Conservation (phyloP, 2,797 vertebrate genomes). For the Rhinoraja longicauda region DNA sequence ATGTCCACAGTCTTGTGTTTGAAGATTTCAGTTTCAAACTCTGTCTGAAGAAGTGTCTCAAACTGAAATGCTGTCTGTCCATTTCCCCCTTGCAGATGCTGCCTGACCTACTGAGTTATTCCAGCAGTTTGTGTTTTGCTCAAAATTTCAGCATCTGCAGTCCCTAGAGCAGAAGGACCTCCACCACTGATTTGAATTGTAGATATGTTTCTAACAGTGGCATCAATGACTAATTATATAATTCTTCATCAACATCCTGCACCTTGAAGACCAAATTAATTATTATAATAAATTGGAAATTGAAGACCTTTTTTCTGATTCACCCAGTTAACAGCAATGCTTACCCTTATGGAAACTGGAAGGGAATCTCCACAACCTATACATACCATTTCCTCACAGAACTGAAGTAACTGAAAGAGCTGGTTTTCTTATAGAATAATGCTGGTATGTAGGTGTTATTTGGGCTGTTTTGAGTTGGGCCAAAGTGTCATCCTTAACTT, state of each 20-base stretch:
- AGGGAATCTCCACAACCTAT: background rate
- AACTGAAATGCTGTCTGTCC: too few relatives aligned
- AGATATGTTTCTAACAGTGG: background rate
- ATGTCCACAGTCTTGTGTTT: too few relatives aligned
- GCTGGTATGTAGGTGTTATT: background rate
- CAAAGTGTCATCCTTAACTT: background rate
- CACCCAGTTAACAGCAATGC: background rate
- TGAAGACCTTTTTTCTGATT: background rate
- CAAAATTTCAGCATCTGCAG: too few relatives aligned
- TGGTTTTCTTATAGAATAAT: background rate
- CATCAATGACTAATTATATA: background rate
- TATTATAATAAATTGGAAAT: too few relatives aligned
- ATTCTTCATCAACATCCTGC: background rate
- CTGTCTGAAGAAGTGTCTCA: too few relatives aligned
- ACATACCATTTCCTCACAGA: background rate
- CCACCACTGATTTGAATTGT: background rate
- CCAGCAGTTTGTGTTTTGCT: too few relatives aligned
- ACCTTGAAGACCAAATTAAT: background rate
- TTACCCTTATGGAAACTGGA: background rate
- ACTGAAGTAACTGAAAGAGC: background rate
- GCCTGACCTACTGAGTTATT: too few relatives aligned
- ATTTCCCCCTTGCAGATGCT: too few relatives aligned
- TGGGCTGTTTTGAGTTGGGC: background rate
- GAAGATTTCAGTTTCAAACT: too few relatives aligned
- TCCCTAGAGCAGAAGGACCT: background rate